Evolutionary conservation across 2,797 vertebrate species (phyloP), one percentile per base, ranked within the genome.

Genomic region (Pseudochirops corinnae): DNA sequence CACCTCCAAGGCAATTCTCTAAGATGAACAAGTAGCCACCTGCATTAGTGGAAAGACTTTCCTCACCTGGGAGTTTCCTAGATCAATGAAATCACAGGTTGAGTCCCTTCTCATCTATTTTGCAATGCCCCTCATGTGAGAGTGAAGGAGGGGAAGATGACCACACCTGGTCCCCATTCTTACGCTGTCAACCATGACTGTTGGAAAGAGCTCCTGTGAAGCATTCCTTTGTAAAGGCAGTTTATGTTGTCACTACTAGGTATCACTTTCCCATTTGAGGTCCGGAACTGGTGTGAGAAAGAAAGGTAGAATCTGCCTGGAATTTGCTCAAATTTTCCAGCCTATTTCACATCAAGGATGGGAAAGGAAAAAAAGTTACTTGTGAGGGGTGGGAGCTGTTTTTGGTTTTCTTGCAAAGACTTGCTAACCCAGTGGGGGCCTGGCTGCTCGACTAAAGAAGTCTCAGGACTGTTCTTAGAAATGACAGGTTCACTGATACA

Each of bases 311-410:
- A n/a, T 5, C 12, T 12, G 21, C 12, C 0, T 0, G 90, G 26
- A 31, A 46, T 94, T 94, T 95, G 56, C 92, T 94, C 96, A 91
- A 93, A 93, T 91, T 56, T 94, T 74, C 56, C 31, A 39, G 50
- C 12, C 94, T 12, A 16, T 92, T 94, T 96, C 92, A 21, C 33
- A 53, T 6, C 0, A 0, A 39, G 39, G 82, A 57, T 82, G 74
- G n/a, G 56, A 57, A 21, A 11, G 57, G 3, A 55, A 33, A 33
- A n/a, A n/a, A 33, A 14, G 31, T 67, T 62, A 33, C 31, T 5
- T 33, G 60, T 33, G 60, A 31, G 13, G 29, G 33, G 13, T n/a
- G 31, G 31, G 31, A 12, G 0, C 0, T 3, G 0, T 92, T 87
- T 91, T 0, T 0, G 3, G 62, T 60, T 11, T 3, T 5, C 60